phyloP scores from a whole-genome alignment of 1,140 invertebrate species.

The Calephelis nemesis region DNA sequence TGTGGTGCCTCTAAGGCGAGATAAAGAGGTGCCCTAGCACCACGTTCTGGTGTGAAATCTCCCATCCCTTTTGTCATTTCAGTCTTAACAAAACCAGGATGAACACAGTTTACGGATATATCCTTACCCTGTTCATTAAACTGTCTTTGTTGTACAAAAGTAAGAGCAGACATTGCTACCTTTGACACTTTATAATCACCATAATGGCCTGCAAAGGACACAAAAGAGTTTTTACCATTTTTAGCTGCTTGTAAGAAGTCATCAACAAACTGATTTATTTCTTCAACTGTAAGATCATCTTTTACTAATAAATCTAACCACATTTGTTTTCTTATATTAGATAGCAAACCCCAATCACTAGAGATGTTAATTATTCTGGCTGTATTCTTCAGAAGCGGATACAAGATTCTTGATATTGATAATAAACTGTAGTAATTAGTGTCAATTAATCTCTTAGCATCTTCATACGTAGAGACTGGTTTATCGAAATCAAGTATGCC shows the following conservation, averaged over 20 bases:
- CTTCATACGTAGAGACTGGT: constrained; percentile 83
- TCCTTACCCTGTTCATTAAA: constrained; percentile 80
- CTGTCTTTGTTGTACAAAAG: constrained; percentile 83
- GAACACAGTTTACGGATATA: constrained; percentile 85
- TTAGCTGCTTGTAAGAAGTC: constrained; percentile 70
- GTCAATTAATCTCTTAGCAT: constrained; percentile 85
- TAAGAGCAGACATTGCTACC: constrained; percentile 84
- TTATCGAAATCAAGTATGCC: constrained; percentile 86
- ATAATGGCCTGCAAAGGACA: constrained; percentile 81
- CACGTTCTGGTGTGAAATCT: constrained; percentile 84
- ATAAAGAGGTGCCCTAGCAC: constrained; percentile 73
- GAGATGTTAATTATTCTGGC: constrained; percentile 88
- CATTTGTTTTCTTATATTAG: constrained; percentile 78
- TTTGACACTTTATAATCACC: constrained; percentile 87
- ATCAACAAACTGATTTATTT: constrained; percentile 85
- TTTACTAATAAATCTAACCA: constrained; percentile 77
- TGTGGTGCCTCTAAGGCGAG: constrained; percentile 73
- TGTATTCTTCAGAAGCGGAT: constrained; percentile 84
- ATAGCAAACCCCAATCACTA: constrained; percentile 83
- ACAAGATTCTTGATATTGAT: constrained; percentile 83
- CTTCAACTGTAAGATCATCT: constrained; percentile 76
- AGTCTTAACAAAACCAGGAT: constrained; percentile 86
- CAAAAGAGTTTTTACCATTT: constrained; percentile 71
- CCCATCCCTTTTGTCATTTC: constrained; percentile 88
- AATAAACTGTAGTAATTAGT: constrained; percentile 86